Percentiles rank a stretch among this genome's conserved stretches.
These are phyloP conservation scores for Calonectris borealis DNA, from an alignment of 2,113 vertebrate genomes.

Conservation along the genomic window DNA sequence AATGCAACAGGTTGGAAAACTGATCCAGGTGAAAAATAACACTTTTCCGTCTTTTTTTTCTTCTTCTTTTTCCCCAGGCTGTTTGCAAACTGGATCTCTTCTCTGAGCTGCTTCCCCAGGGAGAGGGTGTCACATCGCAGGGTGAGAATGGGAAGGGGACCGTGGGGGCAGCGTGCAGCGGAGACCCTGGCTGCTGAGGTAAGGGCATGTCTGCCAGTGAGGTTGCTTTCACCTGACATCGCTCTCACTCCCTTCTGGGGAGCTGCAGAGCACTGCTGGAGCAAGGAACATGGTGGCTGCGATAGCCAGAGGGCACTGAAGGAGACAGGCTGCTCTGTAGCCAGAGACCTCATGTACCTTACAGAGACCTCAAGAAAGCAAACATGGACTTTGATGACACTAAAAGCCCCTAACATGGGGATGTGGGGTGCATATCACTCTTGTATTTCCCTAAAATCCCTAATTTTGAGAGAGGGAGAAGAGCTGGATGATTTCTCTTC, in stretches of 20 bases:
- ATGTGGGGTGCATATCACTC: background rate
- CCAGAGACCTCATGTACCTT: background rate
- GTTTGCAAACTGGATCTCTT: background rate
- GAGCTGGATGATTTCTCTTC: background rate
- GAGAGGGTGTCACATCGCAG: background rate
- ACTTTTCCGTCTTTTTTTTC: background rate
- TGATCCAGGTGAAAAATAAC: background rate
- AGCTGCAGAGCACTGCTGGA: background rate
- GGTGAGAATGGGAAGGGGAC: accelerated
- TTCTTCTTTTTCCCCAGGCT: background rate
- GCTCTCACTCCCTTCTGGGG: background rate
- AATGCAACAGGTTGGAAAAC: background rate
- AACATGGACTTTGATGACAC: background rate
- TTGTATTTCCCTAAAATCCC: background rate
- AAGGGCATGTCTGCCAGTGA: background rate
- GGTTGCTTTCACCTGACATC: background rate
- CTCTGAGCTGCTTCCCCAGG: background rate
- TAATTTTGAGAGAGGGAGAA: background rate
- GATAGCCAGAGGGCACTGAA: background rate
- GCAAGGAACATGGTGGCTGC: background rate
- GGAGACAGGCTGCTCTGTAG: background rate
- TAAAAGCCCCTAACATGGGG: background rate
- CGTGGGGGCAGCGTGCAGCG: accelerated
- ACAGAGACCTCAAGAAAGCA: background rate
- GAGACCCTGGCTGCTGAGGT: background rate